phyloP scores from a whole-genome alignment of 2,888 invertebrate species.

The Caenorhabditis wallacei region DNA sequence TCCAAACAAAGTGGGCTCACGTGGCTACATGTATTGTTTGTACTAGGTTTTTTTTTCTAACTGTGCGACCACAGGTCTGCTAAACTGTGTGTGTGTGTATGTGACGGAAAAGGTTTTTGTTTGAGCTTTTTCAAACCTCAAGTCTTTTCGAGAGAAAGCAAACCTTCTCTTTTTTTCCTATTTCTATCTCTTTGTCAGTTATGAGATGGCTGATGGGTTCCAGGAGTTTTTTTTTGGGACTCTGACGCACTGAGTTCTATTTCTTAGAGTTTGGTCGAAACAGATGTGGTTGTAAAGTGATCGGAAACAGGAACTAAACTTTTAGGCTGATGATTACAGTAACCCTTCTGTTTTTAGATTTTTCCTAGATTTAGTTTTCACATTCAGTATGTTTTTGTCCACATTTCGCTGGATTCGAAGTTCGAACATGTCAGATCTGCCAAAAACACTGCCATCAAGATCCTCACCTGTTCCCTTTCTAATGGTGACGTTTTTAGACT shows the following conservation, averaged over 20 bases:
- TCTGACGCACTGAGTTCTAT: conserved; percentile 26
- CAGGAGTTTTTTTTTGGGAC: conserved; percentile 17
- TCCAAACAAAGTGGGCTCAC: conserved; percentile 53
- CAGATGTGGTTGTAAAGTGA: conserved; percentile 15
- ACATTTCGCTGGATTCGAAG: too few relatives aligned
- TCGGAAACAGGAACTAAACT: neutral
- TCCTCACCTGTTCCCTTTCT: neutral
- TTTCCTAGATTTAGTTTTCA: too few relatives aligned
- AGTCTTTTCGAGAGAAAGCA: conserved; percentile 15
- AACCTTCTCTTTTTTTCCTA: conserved; percentile 1
- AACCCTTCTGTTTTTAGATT: too few relatives aligned
- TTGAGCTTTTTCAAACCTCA: conserved; percentile 48
- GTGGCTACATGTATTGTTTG: conserved; percentile 53
- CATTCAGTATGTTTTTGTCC: too few relatives aligned
- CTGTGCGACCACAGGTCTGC: conserved; percentile 58
- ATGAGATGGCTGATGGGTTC: conserved; percentile 20
- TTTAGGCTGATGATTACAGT: neutral
- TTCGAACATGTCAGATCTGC: too few relatives aligned
- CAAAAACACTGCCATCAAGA: too few relatives aligned
- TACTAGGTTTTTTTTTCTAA: conserved; percentile 48
- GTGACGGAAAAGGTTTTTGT: conserved; percentile 54
- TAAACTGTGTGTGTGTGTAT: too few relatives aligned
- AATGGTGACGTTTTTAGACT: conserved; percentile 53
- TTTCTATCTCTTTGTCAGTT: conserved; percentile 38
- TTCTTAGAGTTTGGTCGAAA: conserved; percentile 24